Evolutionary conservation across 2,797 vertebrate species (phyloP), one percentile per base, ranked within the genome.

Genomic region (Hapalemur alaotrensis): DNA sequence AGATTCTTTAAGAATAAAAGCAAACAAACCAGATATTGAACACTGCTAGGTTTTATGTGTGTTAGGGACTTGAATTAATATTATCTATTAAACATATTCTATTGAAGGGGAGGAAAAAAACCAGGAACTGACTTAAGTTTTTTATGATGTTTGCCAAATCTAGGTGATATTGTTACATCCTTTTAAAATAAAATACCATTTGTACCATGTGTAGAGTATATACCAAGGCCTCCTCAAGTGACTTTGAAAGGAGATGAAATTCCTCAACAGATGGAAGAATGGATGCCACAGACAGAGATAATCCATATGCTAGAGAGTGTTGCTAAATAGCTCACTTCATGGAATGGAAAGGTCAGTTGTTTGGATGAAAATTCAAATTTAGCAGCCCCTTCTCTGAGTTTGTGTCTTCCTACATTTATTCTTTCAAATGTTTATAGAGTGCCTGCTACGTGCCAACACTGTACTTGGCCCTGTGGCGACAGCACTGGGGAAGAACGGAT

Each of bases 1-100:
- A 83, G 85, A 97, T 97, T 98, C 93, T 98, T 97, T 85, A 96
- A 93, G 76, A 94, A 92, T 91, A 94, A 97, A 97, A 97, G 93
- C 95, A 96, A 95, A 91, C 92, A 97, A 92, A 73, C 52, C 93
- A 78, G 72, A 76, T 57, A 72, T 92, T 76, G 96, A 91, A 96
- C 81, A 82, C 52, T 38, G 78, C 61, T 54, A 46, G 63, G 83
- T 88, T 87, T 92, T 83, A 30, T 15, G 46, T 15, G 41, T 11
- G 3, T 63, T 22, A 41, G 75, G 59, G n/a, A 70, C 75, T 30
- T 43, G 54, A 93, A 93, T 89, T 93, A 52, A 83, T 95, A 69
- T 94, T 7, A 0, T 73, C 76, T 94, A 70, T 84, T 79, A 50
- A 81, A 97, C 85, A 43, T 54, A 28, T 65, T 73, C 41, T 92